phyloP scores from a whole-genome alignment of 64 coral and sea anemone species.

The Montipora cactus region DNA sequence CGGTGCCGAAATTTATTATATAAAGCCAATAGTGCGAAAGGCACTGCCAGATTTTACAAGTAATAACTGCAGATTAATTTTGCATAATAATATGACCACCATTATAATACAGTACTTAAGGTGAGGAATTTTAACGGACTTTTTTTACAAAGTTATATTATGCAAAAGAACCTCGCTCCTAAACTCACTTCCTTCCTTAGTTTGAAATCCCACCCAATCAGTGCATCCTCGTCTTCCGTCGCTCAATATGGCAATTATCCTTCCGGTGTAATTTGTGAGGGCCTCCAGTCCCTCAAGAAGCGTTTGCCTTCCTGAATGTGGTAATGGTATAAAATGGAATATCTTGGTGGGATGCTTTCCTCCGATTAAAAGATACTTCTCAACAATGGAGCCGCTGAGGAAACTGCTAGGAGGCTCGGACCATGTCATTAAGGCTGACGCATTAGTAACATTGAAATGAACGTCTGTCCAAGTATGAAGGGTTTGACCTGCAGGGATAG shows the following conservation, averaged over 20 bases:
- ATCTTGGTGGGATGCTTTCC: background rate
- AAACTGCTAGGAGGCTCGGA: background rate
- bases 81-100: no score
- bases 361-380: background rate
- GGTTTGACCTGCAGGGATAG: background rate
- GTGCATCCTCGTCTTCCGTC: slow-evolving; percentile 4
- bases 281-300: background rate
- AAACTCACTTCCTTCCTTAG: no score
- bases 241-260: background rate
- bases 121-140: no score
- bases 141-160: no score
- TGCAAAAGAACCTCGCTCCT: no score
- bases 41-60: no score
- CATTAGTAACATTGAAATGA: background rate
- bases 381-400: background rate
- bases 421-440: background rate
- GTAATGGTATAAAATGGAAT: background rate
- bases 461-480: background rate
- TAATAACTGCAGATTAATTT: no score
- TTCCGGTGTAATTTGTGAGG: background rate
- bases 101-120: no score
- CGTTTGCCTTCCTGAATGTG: background rate
- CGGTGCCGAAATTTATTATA: no score
- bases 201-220: no score
- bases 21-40: no score